Percentiles rank a stretch among this genome's conserved stretches.
These are phyloP conservation scores for Diorhabda carinulata DNA, from an alignment of 1,140 invertebrate genomes.

Conservation along the genomic window DNA sequence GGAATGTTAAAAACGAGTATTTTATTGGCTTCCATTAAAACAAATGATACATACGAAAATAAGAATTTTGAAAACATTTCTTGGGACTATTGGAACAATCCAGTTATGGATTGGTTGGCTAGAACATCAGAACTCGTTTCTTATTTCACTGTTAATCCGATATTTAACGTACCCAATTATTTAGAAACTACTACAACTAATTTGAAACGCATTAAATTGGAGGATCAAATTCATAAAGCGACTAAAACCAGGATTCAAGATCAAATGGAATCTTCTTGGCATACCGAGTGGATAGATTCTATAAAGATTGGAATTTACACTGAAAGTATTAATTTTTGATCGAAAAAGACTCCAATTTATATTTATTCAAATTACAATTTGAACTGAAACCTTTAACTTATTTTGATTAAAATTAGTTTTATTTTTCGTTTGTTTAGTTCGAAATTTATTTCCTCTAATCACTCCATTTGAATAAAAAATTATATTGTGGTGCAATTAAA, in stretches of 20 bases:
- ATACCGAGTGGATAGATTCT: conserved; percentile 45
- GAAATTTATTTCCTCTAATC: no score
- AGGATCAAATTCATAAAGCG: conserved; percentile 42
- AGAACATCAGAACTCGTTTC: conserved; percentile 40
- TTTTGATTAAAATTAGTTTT: no score
- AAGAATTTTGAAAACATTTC: conserved; percentile 19
- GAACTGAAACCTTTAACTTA: no score
- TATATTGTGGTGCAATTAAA: no score
- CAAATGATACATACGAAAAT: conserved; percentile 8
- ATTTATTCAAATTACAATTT: no score
- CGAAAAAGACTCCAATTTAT: background rate
- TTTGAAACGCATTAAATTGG: conserved; percentile 35
- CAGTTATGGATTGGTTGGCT: conserved; percentile 50
- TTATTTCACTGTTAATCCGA: conserved; percentile 22
- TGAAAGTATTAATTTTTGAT: background rate
- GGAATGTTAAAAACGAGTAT: conserved; percentile 43
- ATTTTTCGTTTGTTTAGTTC: no score
- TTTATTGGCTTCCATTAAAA: conserved; percentile 41
- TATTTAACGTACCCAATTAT: conserved; percentile 23
- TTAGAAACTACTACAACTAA: conserved; percentile 34
- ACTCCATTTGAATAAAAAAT: no score
- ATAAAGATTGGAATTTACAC: conserved; percentile 21
- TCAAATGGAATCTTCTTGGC: conserved; percentile 45
- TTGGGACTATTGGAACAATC: conserved; percentile 53
- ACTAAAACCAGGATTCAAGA: conserved; percentile 45